Base-by-base conservation (phyloP, 2,888 invertebrate species). In the Ophion ellenae region DNA sequence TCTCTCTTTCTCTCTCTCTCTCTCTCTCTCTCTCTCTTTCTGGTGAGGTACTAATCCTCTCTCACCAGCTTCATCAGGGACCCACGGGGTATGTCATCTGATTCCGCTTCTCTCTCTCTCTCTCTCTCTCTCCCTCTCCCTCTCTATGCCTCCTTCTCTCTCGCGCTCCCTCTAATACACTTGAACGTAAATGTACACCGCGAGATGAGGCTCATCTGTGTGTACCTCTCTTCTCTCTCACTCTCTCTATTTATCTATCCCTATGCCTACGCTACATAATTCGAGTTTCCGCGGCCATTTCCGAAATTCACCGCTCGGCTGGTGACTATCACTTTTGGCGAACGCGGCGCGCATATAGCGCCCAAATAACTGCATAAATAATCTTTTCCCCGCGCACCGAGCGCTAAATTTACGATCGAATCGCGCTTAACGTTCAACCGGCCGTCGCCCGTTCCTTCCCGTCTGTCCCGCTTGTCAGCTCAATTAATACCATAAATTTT, bases 21-120 rank as follows among this genome's bases (percentile, higher is more conserved):
- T 74, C 63, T 74, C 78, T 36, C 70, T 71, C 74, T 70, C 74
- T 63, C 53, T 61, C 67, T 45, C 61, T 67, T 59, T 74, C 78
- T 63, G 53, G 57, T 71, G 82, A 85, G 76, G 83, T 86, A 67
- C 85, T 86, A 86, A 86, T 86, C 83, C 83, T 73, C 80, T 74
- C 80, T 57, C 80, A 63, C 67, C 73, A 77, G 85, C 80, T 80
- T 84, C 80, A 86, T 83, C 80, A 69, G 67, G 76, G 70, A 64
- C 69, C 80, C 73, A 78, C 80, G 80, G 76, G 77, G 63, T 69
- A 45, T 59, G 57, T 47, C 57, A 57, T 82, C 40, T 59, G 64
- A 32, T 80, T 57, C 84, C 17, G 11, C 71, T 57, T 64, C 83
- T 61, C 40, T 61, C 40, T 17, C 14, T 24, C 24, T 24, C 24